Percentiles rank a stretch among this genome's conserved stretches.
Evolutionary conservation across 1,140 invertebrate genomes (phyloP).

Genomic region (Rhyzopertha dominica): DNA sequence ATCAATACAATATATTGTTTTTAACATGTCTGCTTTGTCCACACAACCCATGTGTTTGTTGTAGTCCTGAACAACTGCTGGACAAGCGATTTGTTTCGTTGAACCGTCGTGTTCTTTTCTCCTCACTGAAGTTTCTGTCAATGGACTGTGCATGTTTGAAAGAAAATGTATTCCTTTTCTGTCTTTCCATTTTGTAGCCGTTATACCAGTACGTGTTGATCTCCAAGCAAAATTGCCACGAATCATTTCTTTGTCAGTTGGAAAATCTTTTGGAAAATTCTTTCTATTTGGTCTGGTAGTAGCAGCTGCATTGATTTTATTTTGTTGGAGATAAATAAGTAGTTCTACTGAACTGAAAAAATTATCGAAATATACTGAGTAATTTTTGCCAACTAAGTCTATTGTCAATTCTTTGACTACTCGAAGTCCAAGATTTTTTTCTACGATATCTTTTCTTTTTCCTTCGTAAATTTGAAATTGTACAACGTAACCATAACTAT

Average conservation of each 20-base stretch:
- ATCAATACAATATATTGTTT: constrained; percentile 25
- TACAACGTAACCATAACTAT: constrained; percentile 12
- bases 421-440: constrained; percentile 23
- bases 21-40: constrained; percentile 31
- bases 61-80: constrained; percentile 28
- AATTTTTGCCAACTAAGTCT: constrained; percentile 20
- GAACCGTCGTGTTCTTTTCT: constrained; percentile 32
- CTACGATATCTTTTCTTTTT: constrained; percentile 9
- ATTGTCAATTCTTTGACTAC: constrained; percentile 25
- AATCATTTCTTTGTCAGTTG: constrained; percentile 18
- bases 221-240: constrained; percentile 25
- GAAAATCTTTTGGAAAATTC: constrained; percentile 22
- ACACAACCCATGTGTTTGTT: constrained; percentile 33
- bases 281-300: constrained; percentile 24
- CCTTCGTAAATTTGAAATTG: constrained; percentile 20
- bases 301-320: constrained; percentile 28
- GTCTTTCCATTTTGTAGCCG: constrained; percentile 32
- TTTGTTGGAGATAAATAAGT: constrained; percentile 15
- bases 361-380: constrained; percentile 27
- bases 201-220: constrained; percentile 19
- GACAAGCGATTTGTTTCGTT: constrained; percentile 18
- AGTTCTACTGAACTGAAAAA: constrained; percentile 24
- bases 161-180: constrained; percentile 31
- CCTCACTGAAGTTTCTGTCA: too few species aligned
- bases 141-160: constrained; percentile 35